Conservation (phyloP, 2,888 invertebrate genomes). For the Candidula unifasciata region DNA sequence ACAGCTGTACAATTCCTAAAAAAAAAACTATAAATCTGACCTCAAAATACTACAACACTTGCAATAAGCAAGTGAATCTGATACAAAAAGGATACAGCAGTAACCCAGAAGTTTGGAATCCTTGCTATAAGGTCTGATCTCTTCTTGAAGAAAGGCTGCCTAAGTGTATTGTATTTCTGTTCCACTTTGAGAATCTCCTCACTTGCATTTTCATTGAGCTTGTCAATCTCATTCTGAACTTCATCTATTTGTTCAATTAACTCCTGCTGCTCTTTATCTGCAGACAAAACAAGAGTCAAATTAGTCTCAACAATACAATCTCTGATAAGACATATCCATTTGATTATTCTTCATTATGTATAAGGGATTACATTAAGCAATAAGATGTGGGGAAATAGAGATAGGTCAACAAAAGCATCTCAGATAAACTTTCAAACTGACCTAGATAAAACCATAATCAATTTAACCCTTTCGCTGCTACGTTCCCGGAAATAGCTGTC, state of each 20-base stretch:
- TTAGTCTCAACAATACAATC: too few relatives aligned
- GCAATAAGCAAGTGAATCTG: background rate
- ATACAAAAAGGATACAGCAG: slow-evolving; percentile 75
- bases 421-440: too few relatives aligned
- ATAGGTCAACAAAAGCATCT: too few relatives aligned
- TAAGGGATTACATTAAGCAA: too few relatives aligned
- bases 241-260: slow-evolving; percentile 78
- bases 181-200: slow-evolving; percentile 79
- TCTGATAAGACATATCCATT: background rate
- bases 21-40: too few relatives aligned
- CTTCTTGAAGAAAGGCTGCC: slow-evolving; percentile 78
- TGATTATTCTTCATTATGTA: background rate
- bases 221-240: slow-evolving; percentile 78
- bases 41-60: too few relatives aligned
- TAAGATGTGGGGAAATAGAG: too few relatives aligned
- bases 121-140: slow-evolving; percentile 78
- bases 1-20: too few relatives aligned
- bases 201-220: slow-evolving; percentile 78
- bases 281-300: slow-evolving; percentile 42
- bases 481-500: too few relatives aligned
- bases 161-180: slow-evolving; percentile 78
- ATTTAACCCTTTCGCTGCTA: too few relatives aligned
- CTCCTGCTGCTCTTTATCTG: slow-evolving; percentile 77
- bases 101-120: slow-evolving; percentile 79
- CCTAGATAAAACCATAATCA: too few relatives aligned